Evolutionary conservation across 37 sponge, comb jelly and placozoan genomes (phyloP).

Genomic region (Agelas oroides): DNA sequence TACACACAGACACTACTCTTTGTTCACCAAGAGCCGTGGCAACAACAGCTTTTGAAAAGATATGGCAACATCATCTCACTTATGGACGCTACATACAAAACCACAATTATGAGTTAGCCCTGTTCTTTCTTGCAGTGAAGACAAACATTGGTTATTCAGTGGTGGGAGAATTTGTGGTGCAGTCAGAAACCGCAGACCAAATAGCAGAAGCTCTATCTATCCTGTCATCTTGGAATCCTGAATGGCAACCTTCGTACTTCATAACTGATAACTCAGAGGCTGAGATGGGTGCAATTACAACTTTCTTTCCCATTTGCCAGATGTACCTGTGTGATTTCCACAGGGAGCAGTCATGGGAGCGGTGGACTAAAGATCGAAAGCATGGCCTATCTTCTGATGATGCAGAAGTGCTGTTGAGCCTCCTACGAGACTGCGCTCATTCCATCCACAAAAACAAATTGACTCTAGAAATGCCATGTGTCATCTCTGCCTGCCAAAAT

Average conservation of each 20-base stretch:
- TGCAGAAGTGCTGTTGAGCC: constrained; percentile 25
- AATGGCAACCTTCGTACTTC: constrained; percentile 38
- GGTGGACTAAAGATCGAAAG: constrained; percentile 41
- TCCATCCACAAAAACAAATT: background rate
- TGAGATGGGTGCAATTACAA: constrained; percentile 16
- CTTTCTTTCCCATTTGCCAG: constrained; percentile 6
- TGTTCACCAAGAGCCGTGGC: constrained; percentile 65
- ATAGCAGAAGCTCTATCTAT: constrained; percentile 45
- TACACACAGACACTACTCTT: background rate
- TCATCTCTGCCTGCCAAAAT: too few relatives aligned
- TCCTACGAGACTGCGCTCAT: constrained; percentile 35
- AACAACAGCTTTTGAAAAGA: constrained; percentile 30
- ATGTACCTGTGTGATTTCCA: constrained; percentile 61
- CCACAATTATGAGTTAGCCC: constrained; percentile 50
- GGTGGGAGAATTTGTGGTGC: constrained; percentile 49
- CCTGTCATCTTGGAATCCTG: constrained; percentile 40
- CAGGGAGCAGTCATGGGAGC: constrained; percentile 51
- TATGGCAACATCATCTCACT: constrained; percentile 47
- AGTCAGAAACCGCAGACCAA: constrained; percentile 14
- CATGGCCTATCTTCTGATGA: constrained; percentile 43
- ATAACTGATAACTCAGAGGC: constrained; percentile 53
- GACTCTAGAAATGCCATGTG: too few relatives aligned
- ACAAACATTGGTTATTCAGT: constrained; percentile 50
- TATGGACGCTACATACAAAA: constrained; percentile 52
- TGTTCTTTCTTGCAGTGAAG: constrained; percentile 48